Base-by-base conservation (phyloP, 2,888 invertebrate genomes). In the Conistra vaccinii region DNA sequence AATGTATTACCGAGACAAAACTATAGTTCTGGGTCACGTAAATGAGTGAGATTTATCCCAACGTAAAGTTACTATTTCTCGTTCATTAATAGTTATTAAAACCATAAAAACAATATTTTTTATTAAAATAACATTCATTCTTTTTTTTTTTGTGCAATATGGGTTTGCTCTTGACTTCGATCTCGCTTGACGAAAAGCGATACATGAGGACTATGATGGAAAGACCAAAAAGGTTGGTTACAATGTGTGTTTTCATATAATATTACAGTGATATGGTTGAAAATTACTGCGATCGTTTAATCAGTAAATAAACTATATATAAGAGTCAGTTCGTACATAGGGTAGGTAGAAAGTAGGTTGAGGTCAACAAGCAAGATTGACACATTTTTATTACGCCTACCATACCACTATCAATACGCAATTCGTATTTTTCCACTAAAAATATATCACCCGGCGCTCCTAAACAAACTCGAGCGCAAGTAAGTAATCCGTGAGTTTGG, bases 391-490 rank as follows among this genome's bases (percentile, higher is more conserved):
- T 35, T 63, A 12, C 6, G 7, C 14, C 3, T 45, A n/a, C 35
- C 1, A 20, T 45, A n/a, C 35, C 1, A 20, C 5, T 35, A 29
- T 42, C n/a, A 48, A 45, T 5, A 1, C 10, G 29, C 7, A 14
- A 48, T 76, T 66, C 4, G 1, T 12, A 1, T 70, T 62, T 48
- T 73, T 48, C 1, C 9, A 26, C 35, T 39, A 3, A 66, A n/a
- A 48, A 74, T n/a, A 68, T 45, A 67, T 42, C n/a, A 68, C 12
- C 12, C 35, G 0, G 39, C 32, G 26, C 53, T 65, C 45, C 72
- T 66, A 67, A 76, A 81, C 45, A 76, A 76, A 76, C 85, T 81
- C 42, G 48, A 69, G 39, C 51, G 12, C 42, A 73, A 84, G 69
- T 84, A 84, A 79, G 62, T 69, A 58, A 78, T 73, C 32, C 53